Evolutionary conservation across 2,888 invertebrate genomes (phyloP), one percentile per base, ranked within the genome.

Genomic region (Sphecodes monilicornis): DNA sequence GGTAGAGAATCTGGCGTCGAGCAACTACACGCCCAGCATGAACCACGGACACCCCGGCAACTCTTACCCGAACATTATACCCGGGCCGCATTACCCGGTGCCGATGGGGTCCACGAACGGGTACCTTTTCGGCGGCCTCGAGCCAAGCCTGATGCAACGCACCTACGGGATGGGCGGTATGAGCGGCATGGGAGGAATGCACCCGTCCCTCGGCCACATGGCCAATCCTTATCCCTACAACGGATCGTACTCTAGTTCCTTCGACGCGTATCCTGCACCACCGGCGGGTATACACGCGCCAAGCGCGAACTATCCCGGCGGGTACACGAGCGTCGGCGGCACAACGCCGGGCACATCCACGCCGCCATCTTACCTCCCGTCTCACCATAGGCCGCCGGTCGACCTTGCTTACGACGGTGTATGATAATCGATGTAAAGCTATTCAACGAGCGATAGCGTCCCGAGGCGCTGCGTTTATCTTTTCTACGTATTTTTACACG

Each of bases 251-350:
- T 90, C 94, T 84, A 94, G 94, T 92, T 94, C 94, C 78, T 94
- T 94, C 89, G 94, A 94, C 84, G 92, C 95, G 78, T 95, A 95
- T 94, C 94, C 95, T 29, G 94, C 95, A 64, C 94, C 96, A 68
- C 96, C 96, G 69, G 96, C 96, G 82, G 92, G 93, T 39, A 95
- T 97, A 88, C 97, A 97, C 93, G 96, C 97, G 93, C 97, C 97
- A 73, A 96, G 96, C 93, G 96, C 97, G 57, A 97, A 97, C 93
- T 97, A 97, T 94, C 96, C 97, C 46, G 92, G 93, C 41, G 92
- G 93, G 72, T 94, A 94, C 88, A 88, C 92, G 69, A 90, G 92
- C 41, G 90, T 91, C 70, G 91, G 91, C 73, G 86, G 90, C 84
- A 83, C 92, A 29, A 91, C 91, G 43, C 90, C 92, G 26, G 92